phyloP scores from a whole-genome alignment of 2,113 vertebrate species.

The Nestor notabilis region DNA sequence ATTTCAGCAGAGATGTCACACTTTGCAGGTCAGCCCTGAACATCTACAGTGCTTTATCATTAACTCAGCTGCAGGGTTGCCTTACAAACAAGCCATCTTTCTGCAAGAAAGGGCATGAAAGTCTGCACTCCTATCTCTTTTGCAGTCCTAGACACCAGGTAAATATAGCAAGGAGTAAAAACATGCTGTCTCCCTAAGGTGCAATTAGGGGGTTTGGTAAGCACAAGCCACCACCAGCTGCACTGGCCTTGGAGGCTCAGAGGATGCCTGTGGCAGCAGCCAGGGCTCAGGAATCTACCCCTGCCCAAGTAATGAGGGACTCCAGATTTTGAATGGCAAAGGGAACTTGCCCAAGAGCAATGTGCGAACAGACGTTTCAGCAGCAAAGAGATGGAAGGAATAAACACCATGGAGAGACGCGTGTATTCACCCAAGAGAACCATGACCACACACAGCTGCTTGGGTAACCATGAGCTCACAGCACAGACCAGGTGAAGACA shows the following conservation, averaged over 20 bases:
- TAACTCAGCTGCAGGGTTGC: not conserved
- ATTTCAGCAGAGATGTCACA: accelerated
- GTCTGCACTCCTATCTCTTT: not conserved
- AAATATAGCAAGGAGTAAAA: slow-evolving; percentile 26
- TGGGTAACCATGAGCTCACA: not conserved
- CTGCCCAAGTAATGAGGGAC: not conserved
- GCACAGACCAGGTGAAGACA: not conserved
- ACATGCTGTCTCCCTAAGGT: not conserved
- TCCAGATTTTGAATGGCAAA: not conserved
- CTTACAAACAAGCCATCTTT: not conserved
- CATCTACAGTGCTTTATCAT: not conserved
- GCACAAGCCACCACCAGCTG: not conserved
- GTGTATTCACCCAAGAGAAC: not conserved
- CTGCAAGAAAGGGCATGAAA: not conserved
- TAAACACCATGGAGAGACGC: not conserved
- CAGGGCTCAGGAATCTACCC: not conserved
- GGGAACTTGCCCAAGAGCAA: not conserved
- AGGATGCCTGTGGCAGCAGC: slow-evolving; percentile 8
- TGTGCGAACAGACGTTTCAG: not conserved
- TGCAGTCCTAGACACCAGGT: not conserved
- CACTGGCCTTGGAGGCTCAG: not conserved
- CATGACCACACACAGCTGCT: not conserved
- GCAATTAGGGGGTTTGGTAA: not conserved
- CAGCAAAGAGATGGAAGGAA: not conserved
- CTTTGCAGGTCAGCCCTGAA: too few relatives aligned